Evolutionary conservation across 1,140 invertebrate species (phyloP).

Genomic region (Diploscapter pachys): DNA sequence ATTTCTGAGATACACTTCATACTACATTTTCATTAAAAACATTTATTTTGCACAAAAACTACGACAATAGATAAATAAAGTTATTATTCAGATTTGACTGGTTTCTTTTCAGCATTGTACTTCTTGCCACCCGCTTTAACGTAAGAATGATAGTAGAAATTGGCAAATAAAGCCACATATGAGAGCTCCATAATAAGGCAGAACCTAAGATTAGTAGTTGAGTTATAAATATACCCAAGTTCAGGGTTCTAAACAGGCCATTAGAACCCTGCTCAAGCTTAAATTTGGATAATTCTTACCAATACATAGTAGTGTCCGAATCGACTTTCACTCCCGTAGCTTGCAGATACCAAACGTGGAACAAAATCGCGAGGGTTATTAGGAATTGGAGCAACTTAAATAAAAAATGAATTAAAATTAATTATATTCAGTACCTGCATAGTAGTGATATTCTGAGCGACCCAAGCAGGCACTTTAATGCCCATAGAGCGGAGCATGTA

Average conservation of each 20-base stretch:
- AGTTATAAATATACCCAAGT: too few species aligned
- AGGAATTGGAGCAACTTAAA: constrained; percentile 77
- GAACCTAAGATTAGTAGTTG: constrained; percentile 70
- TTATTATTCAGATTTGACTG: constrained; percentile 4
- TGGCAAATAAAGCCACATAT: constrained; percentile 63
- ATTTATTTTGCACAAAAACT: too few species aligned
- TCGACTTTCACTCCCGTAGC: constrained; percentile 60
- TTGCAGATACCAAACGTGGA: constrained; percentile 70
- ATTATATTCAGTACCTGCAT: constrained; percentile 69
- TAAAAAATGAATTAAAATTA: too few species aligned
- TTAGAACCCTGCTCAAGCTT: too few species aligned
- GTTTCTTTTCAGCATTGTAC: constrained; percentile 48
- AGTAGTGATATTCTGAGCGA: constrained; percentile 86
- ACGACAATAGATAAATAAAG: too few species aligned
- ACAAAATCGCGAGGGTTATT: constrained; percentile 82
- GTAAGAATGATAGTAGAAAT: constrained; percentile 64
- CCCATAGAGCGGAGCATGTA: constrained; percentile 85
- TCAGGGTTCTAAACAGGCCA: too few species aligned
- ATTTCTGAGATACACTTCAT: too few species aligned
- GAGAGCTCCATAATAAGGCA: constrained; percentile 86
- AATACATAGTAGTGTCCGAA: constrained; percentile 60
- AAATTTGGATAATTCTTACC: constrained; percentile 37
- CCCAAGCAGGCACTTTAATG: constrained; percentile 74
- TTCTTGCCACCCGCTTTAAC: constrained; percentile 55
- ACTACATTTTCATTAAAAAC: too few species aligned